Conservation (phyloP, 2,113 vertebrate species). For the Stomatorhinus ivindoensis region DNA sequence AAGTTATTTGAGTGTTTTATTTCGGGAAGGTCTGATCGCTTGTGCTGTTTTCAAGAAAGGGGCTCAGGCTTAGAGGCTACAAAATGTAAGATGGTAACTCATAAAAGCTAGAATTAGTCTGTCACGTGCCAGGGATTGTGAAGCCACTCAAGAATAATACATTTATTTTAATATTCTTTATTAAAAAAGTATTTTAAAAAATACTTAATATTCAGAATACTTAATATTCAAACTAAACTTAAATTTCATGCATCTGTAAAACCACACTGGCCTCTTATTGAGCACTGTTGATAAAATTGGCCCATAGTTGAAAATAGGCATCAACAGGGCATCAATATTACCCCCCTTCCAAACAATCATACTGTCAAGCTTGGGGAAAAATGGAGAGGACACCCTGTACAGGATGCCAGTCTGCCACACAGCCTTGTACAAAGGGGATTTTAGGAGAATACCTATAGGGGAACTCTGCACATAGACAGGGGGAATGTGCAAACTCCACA, state of each 20-base stretch:
- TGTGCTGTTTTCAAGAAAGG: background rate
- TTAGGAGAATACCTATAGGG: background rate
- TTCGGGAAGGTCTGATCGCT: background rate
- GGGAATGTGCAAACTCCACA: background rate
- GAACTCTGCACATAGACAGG: background rate
- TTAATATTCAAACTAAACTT: background rate
- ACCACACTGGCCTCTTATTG: background rate
- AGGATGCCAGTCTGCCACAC: background rate
- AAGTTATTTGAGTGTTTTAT: background rate
- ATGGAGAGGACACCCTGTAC: background rate
- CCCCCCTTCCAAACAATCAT: background rate
- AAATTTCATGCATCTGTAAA: background rate
- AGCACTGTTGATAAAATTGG: background rate
- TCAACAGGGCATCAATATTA: background rate
- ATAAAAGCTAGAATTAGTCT: background rate
- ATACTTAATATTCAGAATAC: background rate
- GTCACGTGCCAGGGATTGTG: background rate
- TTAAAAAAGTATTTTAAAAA: background rate
- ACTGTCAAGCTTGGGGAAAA: background rate
- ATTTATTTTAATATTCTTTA: background rate
- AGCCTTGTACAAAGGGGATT: background rate
- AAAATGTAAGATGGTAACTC: background rate
- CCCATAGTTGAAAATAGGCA: background rate
- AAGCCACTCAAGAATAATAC: background rate
- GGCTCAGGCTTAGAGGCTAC: background rate